Conservation (phyloP, 1,140 invertebrate genomes). For the Venturia canescens region DNA sequence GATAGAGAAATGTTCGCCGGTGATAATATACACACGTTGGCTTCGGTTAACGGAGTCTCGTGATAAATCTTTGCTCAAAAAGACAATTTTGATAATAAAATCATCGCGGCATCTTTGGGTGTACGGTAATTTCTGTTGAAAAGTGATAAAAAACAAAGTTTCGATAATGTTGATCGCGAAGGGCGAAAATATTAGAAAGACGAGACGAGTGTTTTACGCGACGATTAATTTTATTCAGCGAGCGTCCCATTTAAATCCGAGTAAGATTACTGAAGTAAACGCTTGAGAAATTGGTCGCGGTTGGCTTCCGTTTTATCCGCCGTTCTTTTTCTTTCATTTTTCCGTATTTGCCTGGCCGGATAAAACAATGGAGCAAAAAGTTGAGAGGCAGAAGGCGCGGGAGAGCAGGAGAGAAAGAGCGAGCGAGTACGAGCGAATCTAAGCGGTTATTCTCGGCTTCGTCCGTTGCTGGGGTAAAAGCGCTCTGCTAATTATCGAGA, state of each 20-base stretch:
- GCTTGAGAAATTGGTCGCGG: slow-evolving; percentile 3
- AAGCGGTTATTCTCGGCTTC: slow-evolving; percentile 38
- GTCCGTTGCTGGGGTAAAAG: slow-evolving; percentile 36
- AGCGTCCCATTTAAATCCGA: neutral
- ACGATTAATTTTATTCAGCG: slow-evolving; percentile 20
- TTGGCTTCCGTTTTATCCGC: neutral
- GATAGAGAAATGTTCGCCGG: no score
- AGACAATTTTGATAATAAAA: neutral
- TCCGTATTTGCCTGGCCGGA: slow-evolving; percentile 11
- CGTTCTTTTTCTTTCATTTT: neutral
- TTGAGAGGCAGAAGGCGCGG: no score
- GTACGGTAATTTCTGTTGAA: neutral
- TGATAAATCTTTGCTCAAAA: neutral
- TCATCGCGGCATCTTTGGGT: neutral
- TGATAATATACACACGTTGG: neutral
- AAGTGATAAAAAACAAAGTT: neutral
- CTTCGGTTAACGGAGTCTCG: neutral
- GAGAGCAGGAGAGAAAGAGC: slow-evolving; percentile 8
- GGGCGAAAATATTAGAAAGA: neutral
- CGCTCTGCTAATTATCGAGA: slow-evolving; percentile 50
- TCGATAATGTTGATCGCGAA: neutral
- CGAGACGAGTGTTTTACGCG: slow-evolving; percentile 3
- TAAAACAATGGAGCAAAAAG: slow-evolving; percentile 43
- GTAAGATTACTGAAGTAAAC: neutral
- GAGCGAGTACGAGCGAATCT: slow-evolving; percentile 10